A percentile compares a stretch with the other conserved stretches of the same genome.
Evolutionary conservation across 2,888 invertebrate species (phyloP).

Genomic region (Acrobasis consociella): DNA sequence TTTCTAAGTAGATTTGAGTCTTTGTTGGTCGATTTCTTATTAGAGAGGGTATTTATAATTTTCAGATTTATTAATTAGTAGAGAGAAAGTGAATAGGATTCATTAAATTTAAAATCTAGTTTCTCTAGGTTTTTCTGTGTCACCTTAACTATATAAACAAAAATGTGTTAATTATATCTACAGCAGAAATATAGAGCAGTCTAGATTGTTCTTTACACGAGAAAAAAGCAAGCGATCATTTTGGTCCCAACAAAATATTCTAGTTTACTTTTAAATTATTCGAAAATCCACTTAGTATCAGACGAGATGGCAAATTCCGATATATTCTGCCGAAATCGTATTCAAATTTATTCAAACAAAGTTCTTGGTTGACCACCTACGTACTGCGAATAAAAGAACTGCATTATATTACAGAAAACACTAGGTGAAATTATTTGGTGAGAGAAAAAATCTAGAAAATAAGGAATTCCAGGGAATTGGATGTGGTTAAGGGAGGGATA

Average conservation of each 20-base stretch:
- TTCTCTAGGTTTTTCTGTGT: too few species aligned
- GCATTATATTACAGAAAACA: constrained; percentile 29
- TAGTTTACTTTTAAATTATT: constrained; percentile 29
- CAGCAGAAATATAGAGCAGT: too few species aligned
- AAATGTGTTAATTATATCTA: too few species aligned
- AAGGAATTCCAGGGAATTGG: constrained; percentile 38
- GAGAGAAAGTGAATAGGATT: too few species aligned
- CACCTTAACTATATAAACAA: too few species aligned
- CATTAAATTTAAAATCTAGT: too few species aligned
- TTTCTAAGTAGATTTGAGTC: too few species aligned
- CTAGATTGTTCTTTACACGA: not conserved
- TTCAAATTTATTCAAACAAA: constrained; percentile 56
- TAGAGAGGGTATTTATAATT: too few species aligned
- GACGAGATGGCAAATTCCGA: constrained; percentile 33
- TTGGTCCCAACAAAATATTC: constrained; percentile 19
- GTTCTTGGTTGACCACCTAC: constrained; percentile 39
- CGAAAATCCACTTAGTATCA: constrained; percentile 29
- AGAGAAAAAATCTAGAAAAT: constrained; percentile 42
- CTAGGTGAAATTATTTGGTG: constrained; percentile 30
- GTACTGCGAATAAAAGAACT: constrained; percentile 33
- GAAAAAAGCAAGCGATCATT: not conserved
- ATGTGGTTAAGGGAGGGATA: constrained; percentile 42
- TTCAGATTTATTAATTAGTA: too few species aligned
- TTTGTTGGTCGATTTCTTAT: too few species aligned
- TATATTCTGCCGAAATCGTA: constrained; percentile 42